Conservation (phyloP, 2,797 vertebrate genomes). For the Megaceryle alcyon region DNA sequence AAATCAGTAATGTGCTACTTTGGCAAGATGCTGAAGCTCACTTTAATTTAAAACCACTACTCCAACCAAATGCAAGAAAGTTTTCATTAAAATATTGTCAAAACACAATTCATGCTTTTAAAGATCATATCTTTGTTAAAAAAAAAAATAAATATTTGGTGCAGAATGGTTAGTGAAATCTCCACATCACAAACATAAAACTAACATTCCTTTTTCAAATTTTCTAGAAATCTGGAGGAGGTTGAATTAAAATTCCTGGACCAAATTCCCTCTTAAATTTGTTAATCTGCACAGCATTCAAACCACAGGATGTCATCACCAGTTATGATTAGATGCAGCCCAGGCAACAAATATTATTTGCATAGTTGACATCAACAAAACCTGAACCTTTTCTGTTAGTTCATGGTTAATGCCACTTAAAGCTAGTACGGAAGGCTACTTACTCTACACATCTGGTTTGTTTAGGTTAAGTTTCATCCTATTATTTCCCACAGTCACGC, state of each 20-base stretch:
- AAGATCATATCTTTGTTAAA: background rate
- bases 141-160: background rate
- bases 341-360: background rate
- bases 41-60: background rate
- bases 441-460: background rate
- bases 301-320: background rate
- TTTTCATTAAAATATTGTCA: background rate
- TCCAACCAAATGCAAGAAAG: background rate
- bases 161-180: background rate
- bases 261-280: background rate
- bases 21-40: background rate
- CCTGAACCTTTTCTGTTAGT: background rate
- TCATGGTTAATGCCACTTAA: background rate
- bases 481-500: background rate
- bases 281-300: background rate
- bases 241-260: constrained; percentile 21
- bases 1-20: background rate
- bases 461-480: constrained; percentile 17
- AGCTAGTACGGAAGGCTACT: background rate
- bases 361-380: background rate
- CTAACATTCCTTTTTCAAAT: background rate
- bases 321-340: background rate
- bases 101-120: background rate
- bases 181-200: background rate
- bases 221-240: background rate